These are phyloP conservation scores for Gallinago nigripennis DNA, from an alignment of 2,797 vertebrate genomes.

Conservation along the genomic window DNA sequence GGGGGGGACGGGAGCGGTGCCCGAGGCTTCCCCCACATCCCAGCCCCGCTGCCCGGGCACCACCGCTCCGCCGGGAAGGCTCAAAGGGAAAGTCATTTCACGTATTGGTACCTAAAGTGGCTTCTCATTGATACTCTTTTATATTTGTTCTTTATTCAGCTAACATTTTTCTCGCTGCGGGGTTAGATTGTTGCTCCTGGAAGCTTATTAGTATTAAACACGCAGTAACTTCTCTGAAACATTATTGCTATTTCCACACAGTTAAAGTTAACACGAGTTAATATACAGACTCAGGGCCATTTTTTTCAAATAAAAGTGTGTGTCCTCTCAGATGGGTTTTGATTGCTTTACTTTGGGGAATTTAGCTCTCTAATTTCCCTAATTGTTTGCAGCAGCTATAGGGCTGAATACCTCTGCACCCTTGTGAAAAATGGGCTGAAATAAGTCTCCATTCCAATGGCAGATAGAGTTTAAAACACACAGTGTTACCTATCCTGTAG, in stretches of 20 bases:
- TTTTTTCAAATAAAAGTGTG: not conserved
- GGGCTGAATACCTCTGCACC: not conserved
- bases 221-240: not conserved
- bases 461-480: not conserved
- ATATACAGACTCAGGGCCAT: not conserved
- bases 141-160: not conserved
- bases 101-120: not conserved
- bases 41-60: no score
- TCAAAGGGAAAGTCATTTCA: not conserved
- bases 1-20: not conserved
- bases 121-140: not conserved
- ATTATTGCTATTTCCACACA: not conserved
- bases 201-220: not conserved
- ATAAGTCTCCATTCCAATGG: not conserved
- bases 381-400: not conserved
- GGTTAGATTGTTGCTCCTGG: not conserved
- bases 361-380: not conserved
- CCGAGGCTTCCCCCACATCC: accelerated
- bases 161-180: not conserved
- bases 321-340: not conserved
- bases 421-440: not conserved
- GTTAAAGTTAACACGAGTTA: not conserved
- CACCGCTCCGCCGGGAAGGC: not conserved
- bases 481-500: accelerated
- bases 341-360: not conserved